Percentiles rank a stretch among this genome's conserved stretches.
Conservation (phyloP, 1,140 invertebrate species). For the Conus ventricosus region DNA sequence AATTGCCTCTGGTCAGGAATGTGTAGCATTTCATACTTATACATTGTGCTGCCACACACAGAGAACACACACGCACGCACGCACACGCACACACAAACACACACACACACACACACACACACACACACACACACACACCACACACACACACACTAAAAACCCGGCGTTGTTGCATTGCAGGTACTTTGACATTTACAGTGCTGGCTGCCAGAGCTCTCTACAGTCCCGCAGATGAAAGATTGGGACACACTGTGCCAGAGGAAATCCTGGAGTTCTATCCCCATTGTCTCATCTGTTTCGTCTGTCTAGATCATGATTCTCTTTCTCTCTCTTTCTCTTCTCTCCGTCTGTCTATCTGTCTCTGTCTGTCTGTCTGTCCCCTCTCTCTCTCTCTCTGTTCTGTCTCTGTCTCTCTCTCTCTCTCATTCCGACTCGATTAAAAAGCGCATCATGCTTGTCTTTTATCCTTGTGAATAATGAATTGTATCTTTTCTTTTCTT, state of each 20-base stretch:
- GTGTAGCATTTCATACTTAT: too few relatives aligned
- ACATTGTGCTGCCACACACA: too few relatives aligned
- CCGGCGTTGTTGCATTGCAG: not conserved
- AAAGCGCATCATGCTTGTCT: too few relatives aligned
- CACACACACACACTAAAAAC: not conserved
- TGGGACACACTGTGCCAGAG: slow-evolving; percentile 44
- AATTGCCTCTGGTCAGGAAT: too few relatives aligned
- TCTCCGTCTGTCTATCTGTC: not conserved
- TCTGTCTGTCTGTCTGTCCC: too few relatives aligned
- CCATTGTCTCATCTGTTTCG: not conserved
- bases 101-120: too few relatives aligned
- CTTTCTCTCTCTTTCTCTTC: not conserved
- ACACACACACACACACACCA: not conserved
- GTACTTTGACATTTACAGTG: slow-evolving; percentile 58
- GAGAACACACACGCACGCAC: too few relatives aligned
- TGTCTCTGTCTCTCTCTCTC: too few relatives aligned
- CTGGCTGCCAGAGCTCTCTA: slow-evolving; percentile 63
- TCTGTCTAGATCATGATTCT: not conserved
- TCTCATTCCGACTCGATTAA: too few relatives aligned
- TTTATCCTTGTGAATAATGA: too few relatives aligned
- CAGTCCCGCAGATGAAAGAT: slow-evolving; percentile 61
- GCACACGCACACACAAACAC: too few relatives aligned
- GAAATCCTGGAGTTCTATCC: slow-evolving; percentile 30
- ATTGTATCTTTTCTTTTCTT: not conserved
- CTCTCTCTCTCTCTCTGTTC: too few relatives aligned